phyloP scores from a whole-genome alignment of 2,113 vertebrate genomes.

The Burhinus bistriatus region DNA sequence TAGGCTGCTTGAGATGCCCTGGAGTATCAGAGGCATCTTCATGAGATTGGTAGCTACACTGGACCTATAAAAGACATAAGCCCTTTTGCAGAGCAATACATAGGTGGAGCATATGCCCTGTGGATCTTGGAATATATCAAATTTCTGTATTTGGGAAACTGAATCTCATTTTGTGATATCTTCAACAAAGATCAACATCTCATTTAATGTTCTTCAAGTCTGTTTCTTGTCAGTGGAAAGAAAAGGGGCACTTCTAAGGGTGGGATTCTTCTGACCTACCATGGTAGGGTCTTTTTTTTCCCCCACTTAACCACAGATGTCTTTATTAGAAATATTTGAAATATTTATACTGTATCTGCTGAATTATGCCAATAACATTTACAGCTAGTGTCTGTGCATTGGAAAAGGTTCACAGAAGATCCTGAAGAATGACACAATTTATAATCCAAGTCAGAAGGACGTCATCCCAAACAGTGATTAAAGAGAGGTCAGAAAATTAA shows the following conservation, averaged over 20 bases:
- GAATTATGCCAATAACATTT: not conserved
- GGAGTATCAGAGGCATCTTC: not conserved
- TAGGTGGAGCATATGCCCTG: fast-evolving
- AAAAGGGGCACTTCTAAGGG: not conserved
- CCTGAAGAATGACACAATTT: not conserved
- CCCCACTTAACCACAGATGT: not conserved
- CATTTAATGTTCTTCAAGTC: not conserved
- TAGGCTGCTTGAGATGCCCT: not conserved
- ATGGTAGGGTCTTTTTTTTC: not conserved
- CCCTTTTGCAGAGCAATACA: not conserved
- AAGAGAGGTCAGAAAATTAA: not conserved
- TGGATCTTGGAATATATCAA: not conserved
- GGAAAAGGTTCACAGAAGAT: not conserved
- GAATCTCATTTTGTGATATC: not conserved
- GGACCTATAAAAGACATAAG: not conserved
- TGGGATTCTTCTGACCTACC: not conserved
- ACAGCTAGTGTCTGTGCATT: not conserved
- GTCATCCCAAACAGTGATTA: not conserved
- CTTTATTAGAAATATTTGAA: not conserved
- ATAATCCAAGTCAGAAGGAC: not conserved
- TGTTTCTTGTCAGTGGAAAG: not conserved
- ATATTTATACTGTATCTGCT: not conserved
- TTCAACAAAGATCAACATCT: not conserved
- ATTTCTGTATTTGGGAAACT: not conserved
- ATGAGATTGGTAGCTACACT: fast-evolving